Conservation (phyloP, 2,113 vertebrate genomes). For the Seriola rivoliana region DNA sequence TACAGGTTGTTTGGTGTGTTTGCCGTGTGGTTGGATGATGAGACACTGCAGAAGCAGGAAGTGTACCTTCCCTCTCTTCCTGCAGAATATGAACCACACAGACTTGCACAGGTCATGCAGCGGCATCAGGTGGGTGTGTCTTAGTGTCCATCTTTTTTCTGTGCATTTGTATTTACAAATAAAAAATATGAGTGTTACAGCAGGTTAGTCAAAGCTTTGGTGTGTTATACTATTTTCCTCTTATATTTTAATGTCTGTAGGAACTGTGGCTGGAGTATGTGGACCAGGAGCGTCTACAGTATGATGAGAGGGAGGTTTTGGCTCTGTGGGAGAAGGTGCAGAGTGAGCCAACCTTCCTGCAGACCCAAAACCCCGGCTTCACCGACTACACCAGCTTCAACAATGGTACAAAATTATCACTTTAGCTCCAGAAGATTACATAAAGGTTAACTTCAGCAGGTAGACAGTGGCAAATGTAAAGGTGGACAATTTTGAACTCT, state of each 20-base stretch:
- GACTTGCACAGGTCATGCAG: constrained; percentile 95
- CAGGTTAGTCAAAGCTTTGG: not conserved
- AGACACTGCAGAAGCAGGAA: constrained; percentile 94
- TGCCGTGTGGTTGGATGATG: constrained; percentile 95
- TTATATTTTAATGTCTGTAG: constrained; percentile 72
- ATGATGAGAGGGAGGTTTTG: constrained; percentile 89
- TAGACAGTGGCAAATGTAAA: not conserved
- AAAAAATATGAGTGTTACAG: not conserved
- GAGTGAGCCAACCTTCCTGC: constrained; percentile 85
- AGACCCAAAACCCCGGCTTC: constrained; percentile 76
- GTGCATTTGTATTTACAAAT: not conserved
- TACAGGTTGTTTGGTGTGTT: constrained; percentile 94
- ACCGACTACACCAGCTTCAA: constrained; percentile 87
- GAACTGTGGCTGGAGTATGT: constrained; percentile 95
- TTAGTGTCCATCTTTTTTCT: not conserved
- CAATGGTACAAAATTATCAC: constrained; percentile 81
- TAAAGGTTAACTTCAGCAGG: not conserved
- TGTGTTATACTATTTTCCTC: not conserved
- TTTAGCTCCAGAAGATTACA: not conserved
- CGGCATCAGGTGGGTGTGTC: constrained; percentile 84
- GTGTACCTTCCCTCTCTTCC: constrained; percentile 94
- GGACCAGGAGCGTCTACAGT: constrained; percentile 90
- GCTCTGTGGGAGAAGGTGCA: constrained; percentile 89
- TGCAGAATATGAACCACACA: constrained; percentile 91
- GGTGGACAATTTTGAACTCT: no score